Base-by-base conservation (phyloP, 2,888 invertebrate genomes). In the Diaprepes abbreviatus region DNA sequence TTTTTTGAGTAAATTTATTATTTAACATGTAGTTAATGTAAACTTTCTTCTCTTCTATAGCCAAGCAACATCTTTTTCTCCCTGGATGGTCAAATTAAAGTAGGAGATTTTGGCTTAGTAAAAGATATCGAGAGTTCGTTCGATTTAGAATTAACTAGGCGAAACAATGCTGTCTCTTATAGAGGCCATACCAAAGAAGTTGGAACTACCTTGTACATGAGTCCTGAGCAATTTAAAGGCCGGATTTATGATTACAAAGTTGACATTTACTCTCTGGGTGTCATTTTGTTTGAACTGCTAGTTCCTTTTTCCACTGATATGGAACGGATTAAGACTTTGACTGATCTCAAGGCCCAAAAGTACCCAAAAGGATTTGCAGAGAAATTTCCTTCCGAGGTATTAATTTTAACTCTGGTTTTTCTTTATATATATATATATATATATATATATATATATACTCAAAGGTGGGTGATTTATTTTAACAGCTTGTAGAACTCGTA, bases 51-150 rank as follows among this genome's bases (percentile, higher is more conserved):
- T n/a, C n/a, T n/a, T 71, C 85, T 86, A 74, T 81, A 91, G 89
- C 95, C 95, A 0, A 93, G 94, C 71, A 96, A 96, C 82, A 95
- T 96, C 77, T 95, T 98, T 85, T 98, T 98, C 84, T 93, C 96
- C 0, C 88, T 91, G 74, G 95, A 97, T 83, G 94, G 94, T 0
- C 88, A 89, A 79, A 91, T 98, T 6, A 98, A 98, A 87, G 94
- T 99, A 63, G 98, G 98, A 0, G 98, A 99, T 86, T 98, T 99
- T 85, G 98, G 98, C 0, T 88, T 99, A n/a, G 98, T 96, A 9
- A 97, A 98, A 3, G 92, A 93, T 17, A 93, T 94, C 88, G 88
- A 89, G 48, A 91, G 91, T 76, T 86, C 88, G 70, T 74, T 75
- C 54, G 81, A 81, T 60, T 72, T 75, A 55, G 78, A 80, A 21